Base-by-base conservation (phyloP, 2,888 invertebrate genomes). In the Spisula solida region DNA sequence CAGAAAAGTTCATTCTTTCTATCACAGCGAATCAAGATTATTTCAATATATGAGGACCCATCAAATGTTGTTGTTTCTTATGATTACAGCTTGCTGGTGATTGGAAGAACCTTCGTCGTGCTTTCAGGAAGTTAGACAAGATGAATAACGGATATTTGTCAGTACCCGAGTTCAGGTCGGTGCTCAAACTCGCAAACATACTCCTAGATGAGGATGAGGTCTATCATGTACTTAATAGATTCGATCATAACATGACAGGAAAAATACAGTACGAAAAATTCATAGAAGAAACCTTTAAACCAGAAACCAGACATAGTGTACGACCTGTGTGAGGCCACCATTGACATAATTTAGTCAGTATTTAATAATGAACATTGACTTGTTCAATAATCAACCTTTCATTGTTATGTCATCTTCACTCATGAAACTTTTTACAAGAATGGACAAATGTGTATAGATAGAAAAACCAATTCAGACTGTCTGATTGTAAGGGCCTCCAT, bases 151-250 rank as follows among this genome's bases (percentile, higher is more conserved):
- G 96, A 4, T 95, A 94, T 80, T 92, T 96, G 29, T 94, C 95
- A 12, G 93, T 96, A 6, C 95, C 96, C 8, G 96, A 96, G 85
- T 96, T 96, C 94, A 94, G 96, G 10, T 95, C 96, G 4, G 96
- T 96, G 10, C 94, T 96, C n/a, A 96, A 95, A 90, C 93, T 96
- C 47, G 95, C 96, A 82, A 96, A 96, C 87, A 95, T 96, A 0
- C 90, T 95, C n/a, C 92, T 96, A 29, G 95, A 95, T 78, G 96
- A 96, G 86, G 96, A 96, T 47, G 96, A 96, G 83, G 95, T 96
- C 10, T 96, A 96, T 83, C 95, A 96, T 81, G 93, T 96, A 80
- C 94, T 96, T 92, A 95, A 93, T 56, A 93, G 94, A 88, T 96
- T 96, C 90, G 96, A 96, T 90, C 93, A 95, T n/a, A 94, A 95